Percentiles rank a stretch among this genome's conserved stretches.
These are phyloP conservation scores for Argyresthia albistria DNA, from an alignment of 2,888 invertebrate genomes.

Conservation along the genomic window DNA sequence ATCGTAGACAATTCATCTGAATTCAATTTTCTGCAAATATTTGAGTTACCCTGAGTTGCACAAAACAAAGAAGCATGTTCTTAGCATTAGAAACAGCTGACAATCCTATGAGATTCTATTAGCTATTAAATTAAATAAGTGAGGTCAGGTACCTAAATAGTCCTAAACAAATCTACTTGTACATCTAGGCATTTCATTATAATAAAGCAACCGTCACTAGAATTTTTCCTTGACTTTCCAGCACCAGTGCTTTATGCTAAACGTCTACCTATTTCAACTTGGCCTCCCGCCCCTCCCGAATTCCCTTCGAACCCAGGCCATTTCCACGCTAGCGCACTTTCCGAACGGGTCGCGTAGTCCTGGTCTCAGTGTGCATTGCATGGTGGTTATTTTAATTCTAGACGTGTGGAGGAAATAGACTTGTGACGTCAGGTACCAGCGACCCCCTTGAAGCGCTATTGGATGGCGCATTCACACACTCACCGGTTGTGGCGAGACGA, in stretches of 20 bases:
- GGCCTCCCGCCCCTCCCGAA: slow-evolving; percentile 29
- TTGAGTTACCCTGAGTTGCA: no score
- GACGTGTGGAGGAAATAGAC: slow-evolving; percentile 17
- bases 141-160: no score
- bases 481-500: no score
- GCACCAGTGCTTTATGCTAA: background rate
- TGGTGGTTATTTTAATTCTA: slow-evolving; percentile 6
- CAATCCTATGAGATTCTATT: no score
- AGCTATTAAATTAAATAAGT: no score
- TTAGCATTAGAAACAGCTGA: no score
- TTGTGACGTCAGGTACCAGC: slow-evolving; percentile 24
- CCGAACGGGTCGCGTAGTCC: background rate
- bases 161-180: no score
- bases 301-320: background rate
- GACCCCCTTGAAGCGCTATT: slow-evolving; percentile 9
- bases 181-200: background rate
- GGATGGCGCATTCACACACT: slow-evolving; percentile 16
- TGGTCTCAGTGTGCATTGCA: background rate
- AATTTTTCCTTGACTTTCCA: slow-evolving; percentile 4
- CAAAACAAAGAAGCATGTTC: no score
- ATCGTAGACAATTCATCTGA: no score
- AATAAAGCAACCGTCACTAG: background rate
- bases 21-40: no score
- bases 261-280: slow-evolving; percentile 20
- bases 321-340: background rate